phyloP scores from a whole-genome alignment of 2,113 vertebrate species.

The Xiphophorus couchianus region DNA sequence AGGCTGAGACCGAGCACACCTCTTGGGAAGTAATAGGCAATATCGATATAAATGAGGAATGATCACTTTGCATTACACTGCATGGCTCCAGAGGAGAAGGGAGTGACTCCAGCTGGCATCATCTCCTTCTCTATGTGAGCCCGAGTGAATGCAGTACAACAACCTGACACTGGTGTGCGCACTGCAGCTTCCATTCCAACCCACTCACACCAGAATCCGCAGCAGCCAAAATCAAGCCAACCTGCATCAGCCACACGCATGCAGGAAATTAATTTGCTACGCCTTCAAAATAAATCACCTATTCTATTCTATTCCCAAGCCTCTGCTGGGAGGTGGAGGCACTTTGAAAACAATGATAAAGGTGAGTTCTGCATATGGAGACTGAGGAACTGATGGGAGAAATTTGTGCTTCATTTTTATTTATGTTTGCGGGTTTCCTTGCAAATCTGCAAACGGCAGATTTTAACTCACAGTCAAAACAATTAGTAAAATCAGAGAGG shows the following conservation, averaged over 20 bases:
- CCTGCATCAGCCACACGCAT: not conserved
- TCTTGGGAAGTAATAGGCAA: not conserved
- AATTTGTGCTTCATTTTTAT: no score
- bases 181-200: constrained; percentile 62
- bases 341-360: not conserved
- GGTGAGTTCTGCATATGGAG: not conserved
- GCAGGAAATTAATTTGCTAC: not conserved
- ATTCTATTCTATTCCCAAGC: no score
- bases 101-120: constrained; percentile 31
- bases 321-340: not conserved
- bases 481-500: not conserved
- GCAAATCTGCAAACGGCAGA: no score
- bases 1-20: not conserved
- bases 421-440: no score
- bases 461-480: no score
- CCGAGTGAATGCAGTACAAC: constrained; percentile 62
- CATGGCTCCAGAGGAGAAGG: constrained; percentile 24
- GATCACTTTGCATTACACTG: constrained; percentile 1
- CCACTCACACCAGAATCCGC: constrained; percentile 25
- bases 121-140: constrained; percentile 12
- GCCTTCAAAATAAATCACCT: constrained; percentile 54
- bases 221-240: constrained; percentile 28
- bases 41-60: constrained; percentile 1
- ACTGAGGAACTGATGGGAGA: no score
- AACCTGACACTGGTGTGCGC: constrained; percentile 68